These are phyloP conservation scores for Oryzias celebensis DNA, from an alignment of 2,113 vertebrate genomes.

Conservation along the genomic window DNA sequence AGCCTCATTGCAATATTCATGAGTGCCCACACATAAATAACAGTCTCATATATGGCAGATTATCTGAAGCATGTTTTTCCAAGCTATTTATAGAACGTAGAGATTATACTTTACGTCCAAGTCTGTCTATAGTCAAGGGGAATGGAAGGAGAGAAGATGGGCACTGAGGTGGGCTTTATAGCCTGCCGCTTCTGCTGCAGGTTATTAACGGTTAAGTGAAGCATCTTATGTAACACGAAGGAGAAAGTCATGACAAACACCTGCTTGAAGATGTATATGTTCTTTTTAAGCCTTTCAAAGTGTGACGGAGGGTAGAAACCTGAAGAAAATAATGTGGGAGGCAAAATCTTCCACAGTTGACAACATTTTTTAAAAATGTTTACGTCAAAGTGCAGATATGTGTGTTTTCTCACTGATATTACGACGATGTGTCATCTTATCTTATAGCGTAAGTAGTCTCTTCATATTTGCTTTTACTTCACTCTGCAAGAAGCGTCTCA, in stretches of 20 bases:
- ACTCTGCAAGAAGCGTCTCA: too few relatives aligned
- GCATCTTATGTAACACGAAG: constrained; percentile 19
- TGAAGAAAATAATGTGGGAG: not conserved
- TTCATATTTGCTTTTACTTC: too few relatives aligned
- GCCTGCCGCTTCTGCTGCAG: constrained; percentile 40
- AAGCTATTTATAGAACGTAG: too few relatives aligned
- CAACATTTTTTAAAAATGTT: not conserved
- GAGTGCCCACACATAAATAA: not conserved
- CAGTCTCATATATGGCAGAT: not conserved
- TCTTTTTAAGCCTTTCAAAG: not conserved
- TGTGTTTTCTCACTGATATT: too few relatives aligned
- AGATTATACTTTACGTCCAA: constrained; percentile 13
- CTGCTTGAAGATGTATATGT: constrained; percentile 22
- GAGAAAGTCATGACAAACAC: constrained; percentile 29
- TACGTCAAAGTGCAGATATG: not conserved
- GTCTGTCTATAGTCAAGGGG: constrained; percentile 31
- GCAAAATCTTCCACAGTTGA: not conserved
- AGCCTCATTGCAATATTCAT: too few relatives aligned
- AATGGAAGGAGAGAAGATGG: constrained; percentile 23
- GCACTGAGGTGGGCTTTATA: constrained; percentile 7
- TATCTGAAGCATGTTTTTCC: too few relatives aligned
- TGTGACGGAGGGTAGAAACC: not conserved
- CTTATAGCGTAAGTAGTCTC: too few relatives aligned
- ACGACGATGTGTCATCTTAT: too few relatives aligned
- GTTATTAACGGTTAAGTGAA: constrained; percentile 28